phyloP scores from a whole-genome alignment of 2,888 invertebrate species.

The Rhamphomyia laevipes region DNA sequence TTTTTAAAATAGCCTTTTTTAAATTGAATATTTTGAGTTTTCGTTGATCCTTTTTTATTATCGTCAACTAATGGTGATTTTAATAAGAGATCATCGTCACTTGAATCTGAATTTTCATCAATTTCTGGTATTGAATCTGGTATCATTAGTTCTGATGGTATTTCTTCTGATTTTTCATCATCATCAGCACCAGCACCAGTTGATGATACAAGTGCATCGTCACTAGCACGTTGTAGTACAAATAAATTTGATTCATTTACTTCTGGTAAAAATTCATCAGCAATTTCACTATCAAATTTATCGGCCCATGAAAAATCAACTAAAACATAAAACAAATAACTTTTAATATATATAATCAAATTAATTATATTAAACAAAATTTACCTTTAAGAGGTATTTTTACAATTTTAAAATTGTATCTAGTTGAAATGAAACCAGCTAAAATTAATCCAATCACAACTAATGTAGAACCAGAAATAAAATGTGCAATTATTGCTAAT shows the following conservation, averaged over 20 bases:
- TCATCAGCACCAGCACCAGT: conserved; percentile 19
- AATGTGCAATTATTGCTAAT: conserved; percentile 29
- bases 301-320: conserved; percentile 24
- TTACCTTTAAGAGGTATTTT: conserved; percentile 28
- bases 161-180: conserved; percentile 33
- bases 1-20: conserved; percentile 33
- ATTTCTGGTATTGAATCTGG: conserved; percentile 36
- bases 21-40: conserved; percentile 23
- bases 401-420: conserved; percentile 30
- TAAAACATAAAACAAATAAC: conserved; percentile 3
- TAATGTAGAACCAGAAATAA: conserved; percentile 29
- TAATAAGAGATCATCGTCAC: conserved; percentile 20
- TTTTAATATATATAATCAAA: background rate
- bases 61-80: background rate
- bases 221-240: conserved; percentile 32
- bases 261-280: conserved; percentile 35
- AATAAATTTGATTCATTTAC: conserved; percentile 30
- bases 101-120: conserved; percentile 32
- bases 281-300: conserved; percentile 23
- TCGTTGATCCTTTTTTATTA: background rate
- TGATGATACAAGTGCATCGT: conserved; percentile 26
- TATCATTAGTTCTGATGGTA: conserved; percentile 34
- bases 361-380: background rate
- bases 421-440: conserved; percentile 27
- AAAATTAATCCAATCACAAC: conserved; percentile 26